Percentiles rank a stretch among this genome's conserved stretches.
Evolutionary conservation across 2,113 vertebrate species (phyloP).

Genomic region (Tamias sibiricus): DNA sequence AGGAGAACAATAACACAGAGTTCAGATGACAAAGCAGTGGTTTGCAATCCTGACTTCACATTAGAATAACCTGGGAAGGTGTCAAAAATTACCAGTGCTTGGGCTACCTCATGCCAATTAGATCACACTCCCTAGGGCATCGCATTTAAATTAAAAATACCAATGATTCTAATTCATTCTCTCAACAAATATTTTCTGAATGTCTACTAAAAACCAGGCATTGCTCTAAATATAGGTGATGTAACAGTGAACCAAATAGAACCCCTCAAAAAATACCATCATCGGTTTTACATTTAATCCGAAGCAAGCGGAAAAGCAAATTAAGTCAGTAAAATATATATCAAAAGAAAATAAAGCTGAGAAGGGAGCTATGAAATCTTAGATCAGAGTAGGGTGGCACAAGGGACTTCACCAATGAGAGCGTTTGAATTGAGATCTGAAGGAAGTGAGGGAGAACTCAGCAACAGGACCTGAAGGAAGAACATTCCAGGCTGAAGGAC

Average conservation of each 20-base stretch:
- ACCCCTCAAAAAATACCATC: not conserved
- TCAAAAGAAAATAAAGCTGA: conserved; percentile 41
- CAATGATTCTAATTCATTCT: conserved; percentile 52
- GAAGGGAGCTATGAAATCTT: not conserved
- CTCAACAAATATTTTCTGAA: conserved; percentile 38
- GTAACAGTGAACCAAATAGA: not conserved
- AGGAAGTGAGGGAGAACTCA: not conserved
- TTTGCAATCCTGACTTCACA: conserved; percentile 5
- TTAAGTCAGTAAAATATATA: conserved; percentile 6
- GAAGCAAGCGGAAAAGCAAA: conserved; percentile 37
- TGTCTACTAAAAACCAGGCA: not conserved
- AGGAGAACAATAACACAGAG: not conserved
- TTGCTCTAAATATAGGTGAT: not conserved
- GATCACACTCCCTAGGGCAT: not conserved
- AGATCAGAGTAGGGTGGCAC: not conserved
- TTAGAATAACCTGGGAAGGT: not conserved
- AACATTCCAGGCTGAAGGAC: not conserved
- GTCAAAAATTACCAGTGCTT: not conserved
- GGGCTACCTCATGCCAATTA: conserved; percentile 50
- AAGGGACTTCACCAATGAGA: not conserved
- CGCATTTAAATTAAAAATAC: conserved; percentile 56
- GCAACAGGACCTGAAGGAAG: not conserved
- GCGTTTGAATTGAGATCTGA: not conserved
- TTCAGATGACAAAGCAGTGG: not conserved
- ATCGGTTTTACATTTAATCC: not conserved